Conservation (phyloP, 2,113 vertebrate genomes). For the Sclerurus mexicanus region DNA sequence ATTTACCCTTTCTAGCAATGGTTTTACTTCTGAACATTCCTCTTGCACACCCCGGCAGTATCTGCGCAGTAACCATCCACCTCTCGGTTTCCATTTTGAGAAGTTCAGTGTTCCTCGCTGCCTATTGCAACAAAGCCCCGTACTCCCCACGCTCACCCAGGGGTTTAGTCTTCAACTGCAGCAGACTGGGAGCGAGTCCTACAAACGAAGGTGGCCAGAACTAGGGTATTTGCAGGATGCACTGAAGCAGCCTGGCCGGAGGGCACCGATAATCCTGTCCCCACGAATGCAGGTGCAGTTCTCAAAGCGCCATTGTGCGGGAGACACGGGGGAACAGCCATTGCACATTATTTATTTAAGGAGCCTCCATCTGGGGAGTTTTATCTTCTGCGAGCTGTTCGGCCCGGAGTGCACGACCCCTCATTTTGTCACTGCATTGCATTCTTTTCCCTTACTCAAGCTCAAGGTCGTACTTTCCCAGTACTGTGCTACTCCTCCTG, state of each 20-base stretch:
- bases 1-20: not conserved
- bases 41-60: not conserved
- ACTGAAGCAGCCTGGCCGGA: not conserved
- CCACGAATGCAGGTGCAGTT: not conserved
- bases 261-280: not conserved
- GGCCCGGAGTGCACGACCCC: not conserved
- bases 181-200: accelerated
- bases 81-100: not conserved
- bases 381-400: not conserved
- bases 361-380: not conserved
- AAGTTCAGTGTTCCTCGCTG: not conserved
- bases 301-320: not conserved
- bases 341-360: not conserved
- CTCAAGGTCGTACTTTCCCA: conserved; percentile 21
- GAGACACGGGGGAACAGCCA: not conserved
- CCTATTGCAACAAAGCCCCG: not conserved
- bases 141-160: not conserved
- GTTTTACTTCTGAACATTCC: not conserved
- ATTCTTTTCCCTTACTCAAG: not conserved
- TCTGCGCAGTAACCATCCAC: not conserved
- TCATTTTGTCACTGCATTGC: not conserved
- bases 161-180: not conserved
- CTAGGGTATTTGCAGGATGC: not conserved
- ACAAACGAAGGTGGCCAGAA: not conserved
- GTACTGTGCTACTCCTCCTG: not conserved